Conservation (phyloP, 1,140 invertebrate species). For the Grapholita molesta region DNA sequence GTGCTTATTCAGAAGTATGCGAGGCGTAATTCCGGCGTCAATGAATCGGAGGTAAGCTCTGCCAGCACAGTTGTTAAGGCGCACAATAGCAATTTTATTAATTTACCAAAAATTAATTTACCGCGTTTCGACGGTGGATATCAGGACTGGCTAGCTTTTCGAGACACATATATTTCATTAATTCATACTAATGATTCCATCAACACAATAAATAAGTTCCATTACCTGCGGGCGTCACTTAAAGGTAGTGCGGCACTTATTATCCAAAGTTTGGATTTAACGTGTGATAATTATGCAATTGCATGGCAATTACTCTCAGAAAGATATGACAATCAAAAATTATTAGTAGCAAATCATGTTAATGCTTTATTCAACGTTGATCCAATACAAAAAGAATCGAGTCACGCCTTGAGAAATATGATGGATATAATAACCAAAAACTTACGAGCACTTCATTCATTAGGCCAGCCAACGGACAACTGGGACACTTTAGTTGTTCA, state of each 20-base stretch:
- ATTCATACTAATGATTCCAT: slow-evolving; percentile 35
- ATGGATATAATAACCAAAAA: background rate
- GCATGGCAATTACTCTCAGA: background rate
- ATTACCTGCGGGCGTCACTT: slow-evolving; percentile 37
- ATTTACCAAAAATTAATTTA: slow-evolving; percentile 7
- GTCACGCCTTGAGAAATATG: background rate
- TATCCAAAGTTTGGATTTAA: background rate
- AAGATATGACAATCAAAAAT: background rate
- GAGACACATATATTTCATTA: slow-evolving; percentile 32
- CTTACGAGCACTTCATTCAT: background rate
- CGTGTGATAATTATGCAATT: background rate
- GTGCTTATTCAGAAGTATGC: no score
- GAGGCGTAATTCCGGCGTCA: no score
- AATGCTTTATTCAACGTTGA: background rate
- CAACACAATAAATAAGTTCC: slow-evolving; percentile 33
- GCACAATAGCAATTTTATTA: background rate
- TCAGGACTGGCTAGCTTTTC: slow-evolving; percentile 34
- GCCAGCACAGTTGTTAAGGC: no score
- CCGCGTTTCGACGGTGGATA: slow-evolving; percentile 20
- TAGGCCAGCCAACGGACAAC: background rate
- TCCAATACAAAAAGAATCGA: background rate
- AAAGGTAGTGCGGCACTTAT: slow-evolving; percentile 24
- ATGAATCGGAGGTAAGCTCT: no score
- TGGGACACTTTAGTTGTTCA: background rate
- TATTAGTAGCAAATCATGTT: background rate